Base-by-base conservation (phyloP, 2,888 invertebrate genomes). In the Gastrophysa polygoni region DNA sequence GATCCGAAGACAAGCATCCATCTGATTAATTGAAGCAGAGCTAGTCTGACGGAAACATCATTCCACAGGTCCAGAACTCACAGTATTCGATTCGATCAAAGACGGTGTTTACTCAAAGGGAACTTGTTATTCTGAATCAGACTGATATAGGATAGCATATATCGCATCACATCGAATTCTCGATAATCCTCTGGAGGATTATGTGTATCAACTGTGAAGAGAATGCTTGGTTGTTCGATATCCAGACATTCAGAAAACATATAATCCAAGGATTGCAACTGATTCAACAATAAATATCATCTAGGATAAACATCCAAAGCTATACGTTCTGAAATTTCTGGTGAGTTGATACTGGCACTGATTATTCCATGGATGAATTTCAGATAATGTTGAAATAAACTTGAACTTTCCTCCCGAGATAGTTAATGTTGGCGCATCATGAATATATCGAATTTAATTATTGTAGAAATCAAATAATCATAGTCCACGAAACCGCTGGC, bases 1-100 rank as follows among this genome's bases (percentile, higher is more conserved):
- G 70, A 71, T 72, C 69, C 70, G 68, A 70, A 68, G 71, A 72
- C 71, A 70, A 70, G 68, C 43, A 65, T 56, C 66, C 60, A 8
- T 32, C 59, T 60, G 70, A 68, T n/a, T n/a, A 7, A 24, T 71
- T 70, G 67, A 68, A 68, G 54, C 51, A 57, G 57, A 44, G 63
- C 68, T 67, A 67, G 54, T 56, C 62, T 55, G 68, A 71, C 66
- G 63, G 63, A 61, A 66, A 52, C 64, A n/a, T n/a, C n/a, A n/a
- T n/a, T 71, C 67, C 66, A 59, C 60, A 59, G 56, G 48, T 56
- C 58, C 29, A 29, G 18, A 38, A 38, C n/a, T 8, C 54, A 17
- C 47, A 14, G 51, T 32, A 58, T 47, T 59, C 46, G 14, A 54
- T 49, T 63, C 44, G 34, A 60, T 60, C 48, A 60, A 63, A 64